phyloP scores from a whole-genome alignment of 2,797 vertebrate genomes.

The Acanthurus tractus region DNA sequence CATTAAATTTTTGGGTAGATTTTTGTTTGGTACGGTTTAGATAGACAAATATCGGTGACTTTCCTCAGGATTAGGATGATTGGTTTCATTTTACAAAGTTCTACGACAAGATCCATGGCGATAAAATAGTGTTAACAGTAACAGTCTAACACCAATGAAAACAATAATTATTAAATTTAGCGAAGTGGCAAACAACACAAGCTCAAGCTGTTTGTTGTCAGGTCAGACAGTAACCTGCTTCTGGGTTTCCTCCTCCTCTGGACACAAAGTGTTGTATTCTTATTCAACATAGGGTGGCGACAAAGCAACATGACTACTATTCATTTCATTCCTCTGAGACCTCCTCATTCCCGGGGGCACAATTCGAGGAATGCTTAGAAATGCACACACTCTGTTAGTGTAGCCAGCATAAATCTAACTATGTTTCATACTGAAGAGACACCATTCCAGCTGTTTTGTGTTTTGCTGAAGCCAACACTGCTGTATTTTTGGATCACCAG shows the following conservation, averaged over 20 bases:
- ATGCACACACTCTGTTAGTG: not conserved
- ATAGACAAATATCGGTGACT: not conserved
- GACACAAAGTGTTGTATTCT: conserved; percentile 26
- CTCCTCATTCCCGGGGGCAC: not conserved
- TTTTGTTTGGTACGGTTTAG: no score
- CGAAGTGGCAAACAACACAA: not conserved
- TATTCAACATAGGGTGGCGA: conserved; percentile 56
- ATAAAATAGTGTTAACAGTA: not conserved
- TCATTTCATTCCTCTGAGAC: not conserved
- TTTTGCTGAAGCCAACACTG: not conserved
- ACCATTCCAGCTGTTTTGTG: not conserved
- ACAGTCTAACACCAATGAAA: not conserved
- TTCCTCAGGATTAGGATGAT: not conserved
- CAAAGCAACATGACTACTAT: conserved; percentile 37
- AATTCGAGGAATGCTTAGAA: not conserved
- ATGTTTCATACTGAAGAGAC: not conserved
- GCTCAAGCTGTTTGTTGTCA: conserved; percentile 23
- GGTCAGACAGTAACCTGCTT: not conserved
- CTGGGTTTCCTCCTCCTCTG: not conserved
- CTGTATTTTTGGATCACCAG: not conserved
- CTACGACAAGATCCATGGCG: not conserved
- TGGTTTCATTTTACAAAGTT: conserved; percentile 1
- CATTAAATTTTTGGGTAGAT: not conserved
- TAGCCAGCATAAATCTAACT: no score
- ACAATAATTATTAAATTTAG: not conserved